Conservation (phyloP, 2,113 vertebrate genomes). For the Steatornis caripensis region DNA sequence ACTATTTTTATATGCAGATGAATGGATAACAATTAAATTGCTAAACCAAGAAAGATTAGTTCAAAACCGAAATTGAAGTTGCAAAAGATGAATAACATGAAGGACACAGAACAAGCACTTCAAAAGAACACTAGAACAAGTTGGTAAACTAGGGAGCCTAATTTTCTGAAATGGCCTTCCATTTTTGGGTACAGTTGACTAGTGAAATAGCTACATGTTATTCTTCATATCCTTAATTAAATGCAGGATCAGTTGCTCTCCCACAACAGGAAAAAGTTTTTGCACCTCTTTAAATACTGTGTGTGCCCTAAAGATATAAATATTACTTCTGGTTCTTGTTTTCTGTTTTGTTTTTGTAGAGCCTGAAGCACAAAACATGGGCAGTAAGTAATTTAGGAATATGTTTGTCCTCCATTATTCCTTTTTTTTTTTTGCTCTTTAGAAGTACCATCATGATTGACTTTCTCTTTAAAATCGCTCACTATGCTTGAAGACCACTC, state of each 20-base stretch:
- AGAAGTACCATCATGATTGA: slow-evolving; percentile 56
- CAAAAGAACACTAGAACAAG: neutral
- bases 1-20: neutral
- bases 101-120: neutral
- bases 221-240: neutral
- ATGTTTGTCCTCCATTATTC: neutral
- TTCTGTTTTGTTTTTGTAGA: neutral
- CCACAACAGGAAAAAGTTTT: neutral
- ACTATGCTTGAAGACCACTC: slow-evolving; percentile 67
- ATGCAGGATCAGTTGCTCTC: neutral
- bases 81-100: neutral
- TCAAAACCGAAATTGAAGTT: neutral
- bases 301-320: neutral
- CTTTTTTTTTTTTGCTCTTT: neutral
- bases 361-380: neutral
- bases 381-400: neutral
- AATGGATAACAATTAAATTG: neutral
- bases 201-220: neutral
- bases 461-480: slow-evolving; percentile 76
- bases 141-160: neutral
- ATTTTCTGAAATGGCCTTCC: neutral
- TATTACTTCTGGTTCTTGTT: neutral
- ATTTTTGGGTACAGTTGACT: neutral
- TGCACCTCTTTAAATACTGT: neutral
- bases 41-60: neutral